Evolutionary conservation across 2,888 invertebrate genomes (phyloP).

Genomic region (Ditula angustiorana): DNA sequence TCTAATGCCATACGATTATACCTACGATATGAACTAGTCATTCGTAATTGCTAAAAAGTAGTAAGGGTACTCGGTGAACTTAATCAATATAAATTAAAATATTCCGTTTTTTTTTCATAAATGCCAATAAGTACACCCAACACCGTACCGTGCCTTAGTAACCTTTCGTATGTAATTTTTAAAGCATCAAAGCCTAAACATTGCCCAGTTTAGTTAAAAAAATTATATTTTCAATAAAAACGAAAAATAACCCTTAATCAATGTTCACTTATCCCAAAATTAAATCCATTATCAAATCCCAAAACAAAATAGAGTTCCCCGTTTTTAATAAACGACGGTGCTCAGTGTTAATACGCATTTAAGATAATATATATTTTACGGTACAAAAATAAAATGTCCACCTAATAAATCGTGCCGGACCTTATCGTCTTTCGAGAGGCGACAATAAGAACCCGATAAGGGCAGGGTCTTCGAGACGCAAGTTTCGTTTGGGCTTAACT

Average conservation of each 20-base stretch:
- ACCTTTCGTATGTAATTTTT: no score
- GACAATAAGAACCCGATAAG: conserved; percentile 80
- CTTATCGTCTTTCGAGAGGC: conserved; percentile 77
- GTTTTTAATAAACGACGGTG: conserved; percentile 73
- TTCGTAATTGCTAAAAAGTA: no score
- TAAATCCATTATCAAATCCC: conserved; percentile 31
- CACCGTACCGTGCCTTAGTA: no score
- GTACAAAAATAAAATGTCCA: conserved; percentile 81
- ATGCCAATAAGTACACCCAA: no score
- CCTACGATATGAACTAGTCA: no score
- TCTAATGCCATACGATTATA: no score
- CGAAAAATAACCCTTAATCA: conserved; percentile 1
- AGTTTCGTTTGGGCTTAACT: conserved; percentile 54
- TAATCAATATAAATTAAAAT: no score
- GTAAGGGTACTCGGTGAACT: no score
- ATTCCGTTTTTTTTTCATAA: no score
- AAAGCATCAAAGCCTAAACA: no score
- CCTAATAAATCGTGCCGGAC: conserved; percentile 78
- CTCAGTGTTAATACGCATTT: conserved; percentile 83
- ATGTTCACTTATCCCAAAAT: conserved; percentile 17
- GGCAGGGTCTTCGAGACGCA: conserved; percentile 58
- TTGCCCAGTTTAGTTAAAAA: not conserved
- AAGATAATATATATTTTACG: conserved; percentile 84
- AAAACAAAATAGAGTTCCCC: conserved; percentile 53
- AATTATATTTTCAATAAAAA: not conserved